Base-by-base conservation (phyloP, 2,797 vertebrate species). In the Leuciscus waleckii region DNA sequence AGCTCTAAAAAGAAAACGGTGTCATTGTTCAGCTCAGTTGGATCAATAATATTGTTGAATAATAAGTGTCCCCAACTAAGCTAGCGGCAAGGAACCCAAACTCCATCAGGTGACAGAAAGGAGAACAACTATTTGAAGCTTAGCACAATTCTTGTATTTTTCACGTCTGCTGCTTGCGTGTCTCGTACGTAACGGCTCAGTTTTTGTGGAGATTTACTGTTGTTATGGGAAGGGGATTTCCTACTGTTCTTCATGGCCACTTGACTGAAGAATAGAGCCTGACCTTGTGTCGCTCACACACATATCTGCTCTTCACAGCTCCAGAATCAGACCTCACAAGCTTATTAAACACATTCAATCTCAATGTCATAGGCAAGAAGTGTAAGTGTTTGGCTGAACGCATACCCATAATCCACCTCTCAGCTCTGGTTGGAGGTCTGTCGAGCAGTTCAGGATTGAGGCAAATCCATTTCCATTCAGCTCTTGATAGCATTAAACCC, bases 231-330 rank as follows among this genome's bases (percentile, higher is more conserved):
- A 51, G 88, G 78, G 91, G 89, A 90, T 92, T 94, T 93, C 92
- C 91, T 90, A 81, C 89, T 80, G 90, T 91, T 88, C 87, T 90
- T 86, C 85, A 85, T 85, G 87, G 87, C 86, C 89, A 90, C 86
- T 80, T 54, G 82, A 87, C 75, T n/a, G 7, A 85, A 87, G 86
- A 91, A 92, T 77, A 89, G 82, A 86, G 80, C 86, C n/a, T 73
- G 81, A 89, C 90, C 89, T 90, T 87, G 89, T 90, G 90, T 88
- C 41, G 88, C 91, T 86, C 89, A 32, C 71, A 87, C 83, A 92
- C 92, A 93, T 92, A 91, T 91, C 90, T 92, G 92, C 84, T 92
- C 92, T 92, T 89, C 71, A 65, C 58, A 85, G 32, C 35, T 49
- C 29, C 91, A 91, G 90, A 73, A 43, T 21, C 56, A 65, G 56